Conservation (phyloP, 92 coral and sea anemone species). For the Micromussa lordhowensis region DNA sequence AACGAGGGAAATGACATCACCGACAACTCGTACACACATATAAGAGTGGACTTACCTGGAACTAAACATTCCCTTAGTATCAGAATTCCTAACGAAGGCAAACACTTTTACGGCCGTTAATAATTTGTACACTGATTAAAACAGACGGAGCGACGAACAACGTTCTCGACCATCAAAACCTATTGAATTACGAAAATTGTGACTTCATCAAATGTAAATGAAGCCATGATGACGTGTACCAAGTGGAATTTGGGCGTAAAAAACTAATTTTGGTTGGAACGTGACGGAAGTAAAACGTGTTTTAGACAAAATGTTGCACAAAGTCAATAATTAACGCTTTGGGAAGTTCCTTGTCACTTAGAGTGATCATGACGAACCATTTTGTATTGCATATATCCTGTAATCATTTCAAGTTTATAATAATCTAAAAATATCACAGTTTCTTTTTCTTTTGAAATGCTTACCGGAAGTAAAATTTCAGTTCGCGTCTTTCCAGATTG, state of each 20-base stretch:
- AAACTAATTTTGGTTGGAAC: slow-evolving; percentile 79
- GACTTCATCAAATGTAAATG: slow-evolving; percentile 96
- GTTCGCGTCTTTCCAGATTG: neutral
- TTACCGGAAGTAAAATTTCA: slow-evolving; percentile 24
- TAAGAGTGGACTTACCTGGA: slow-evolving; percentile 27
- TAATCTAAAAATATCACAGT: neutral
- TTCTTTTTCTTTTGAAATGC: neutral
- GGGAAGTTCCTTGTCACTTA: neutral
- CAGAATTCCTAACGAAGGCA: slow-evolving; percentile 4
- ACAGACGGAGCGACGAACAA: neutral
- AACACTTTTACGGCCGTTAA: slow-evolving; percentile 29
- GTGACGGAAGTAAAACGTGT: slow-evolving; percentile 50
- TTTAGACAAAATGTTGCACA: slow-evolving; percentile 16
- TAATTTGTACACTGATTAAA: slow-evolving; percentile 19
- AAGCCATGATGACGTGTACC: slow-evolving; percentile 85
- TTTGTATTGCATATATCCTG: neutral
- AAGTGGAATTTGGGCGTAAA: slow-evolving; percentile 94
- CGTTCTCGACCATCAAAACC: slow-evolving; percentile 55
- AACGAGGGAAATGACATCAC: slow-evolving; percentile 53
- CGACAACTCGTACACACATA: slow-evolving; percentile 25
- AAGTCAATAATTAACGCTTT: slow-evolving; percentile 21
- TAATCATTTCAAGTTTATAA: neutral
- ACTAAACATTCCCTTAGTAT: neutral
- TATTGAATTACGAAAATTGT: slow-evolving; percentile 91
- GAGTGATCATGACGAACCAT: neutral